Evolutionary conservation across 2,113 vertebrate genomes (phyloP), one percentile per base, ranked within the genome.

Genomic region (Thryonomys swinderianus): DNA sequence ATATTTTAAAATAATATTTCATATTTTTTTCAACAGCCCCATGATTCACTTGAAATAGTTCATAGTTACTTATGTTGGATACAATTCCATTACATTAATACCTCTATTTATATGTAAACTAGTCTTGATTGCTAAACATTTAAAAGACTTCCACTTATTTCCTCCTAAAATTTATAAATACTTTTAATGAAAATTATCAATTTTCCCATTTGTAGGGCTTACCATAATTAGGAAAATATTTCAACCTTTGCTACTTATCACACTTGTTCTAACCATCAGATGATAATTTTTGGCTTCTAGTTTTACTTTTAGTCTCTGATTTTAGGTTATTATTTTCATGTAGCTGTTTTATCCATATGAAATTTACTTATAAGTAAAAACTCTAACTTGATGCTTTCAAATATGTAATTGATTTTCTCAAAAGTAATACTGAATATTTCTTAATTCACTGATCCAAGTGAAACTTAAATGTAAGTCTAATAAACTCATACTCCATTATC

Each of bases 381-480:
- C 12, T 71, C 5, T 76, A 55, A 83, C 12, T 59, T 90, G 3
- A 40, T 20, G 25, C 40, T 92, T 45, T 78, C 30, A 78, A 76
- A 78, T 71, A 42, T 78, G 27, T 51, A 87, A 64, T 69, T 87
- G 0, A 76, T 71, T 48, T 93, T 62, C 34, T 83, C 23, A 55
- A 42, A 82, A 76, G 32, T 34, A 78, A 23, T 71, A 87, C 32
- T 78, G 17, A 67, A 27, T 59, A 59, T 83, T 48, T 90, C 21
- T 83, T 95, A 23, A 88, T 42, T 10, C 37, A 45, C 78, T 80
- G 45, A 32, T 91, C 9, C 62, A 88, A 93, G 64, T 84, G 53
- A 90, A 14, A 83, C 4, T 82, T 74, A 69, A 62, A 13, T 45
- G 20, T 21, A 83, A 64, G 40, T 53, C 34, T 84, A 76, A 83